Evolutionary conservation across 2,113 vertebrate genomes (phyloP), one percentile per base, ranked within the genome.

Genomic region (Pluvianellus socialis): DNA sequence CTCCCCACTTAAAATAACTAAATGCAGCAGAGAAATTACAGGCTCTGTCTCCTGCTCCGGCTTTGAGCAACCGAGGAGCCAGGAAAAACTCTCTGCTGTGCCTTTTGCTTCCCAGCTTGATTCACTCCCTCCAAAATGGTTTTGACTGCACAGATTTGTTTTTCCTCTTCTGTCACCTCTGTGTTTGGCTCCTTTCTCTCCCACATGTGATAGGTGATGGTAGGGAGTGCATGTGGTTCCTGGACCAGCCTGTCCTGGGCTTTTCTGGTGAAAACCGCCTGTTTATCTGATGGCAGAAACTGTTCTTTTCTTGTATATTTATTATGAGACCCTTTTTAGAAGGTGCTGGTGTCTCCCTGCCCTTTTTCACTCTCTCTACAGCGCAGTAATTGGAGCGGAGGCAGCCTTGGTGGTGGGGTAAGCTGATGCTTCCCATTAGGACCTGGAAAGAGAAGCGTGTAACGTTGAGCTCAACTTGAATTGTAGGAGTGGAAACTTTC

Each of bases 101-200:
- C 62, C 52, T 90, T 90, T 90, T 0, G 0, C 75, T 77, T 71
- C 75, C 59, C 47, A 63, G 92, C 68, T 58, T 86, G 88, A 95
- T 55, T 74, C 92, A 86, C 89, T 59, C 68, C 7, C 76, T 67
- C 86, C 45, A 68, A 86, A 88, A 83, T 44, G 42, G 49, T 23
- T 94, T 59, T 86, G 88, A 77, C 68, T 74, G 82, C 68, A 59
- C n/a, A 35, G 63, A 93, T 95, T 94, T 80, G 88, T 68, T 93
- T 94, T 67, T 18, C 26, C 17, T 92, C 63, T 77, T 80, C 82
- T 63, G 85, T 74, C 75, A 63, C 72, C 47, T 83, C 86, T 2
- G 9, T n/a, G 55, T 70, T 73, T 62, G 89, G 50, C 61, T 92
- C 45, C 79, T 70, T 94, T 86, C 63, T 53, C 50, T 58, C 32